Evolutionary conservation across 2,888 invertebrate genomes (phyloP).

Genomic region (Meiosimyza platycephala): DNA sequence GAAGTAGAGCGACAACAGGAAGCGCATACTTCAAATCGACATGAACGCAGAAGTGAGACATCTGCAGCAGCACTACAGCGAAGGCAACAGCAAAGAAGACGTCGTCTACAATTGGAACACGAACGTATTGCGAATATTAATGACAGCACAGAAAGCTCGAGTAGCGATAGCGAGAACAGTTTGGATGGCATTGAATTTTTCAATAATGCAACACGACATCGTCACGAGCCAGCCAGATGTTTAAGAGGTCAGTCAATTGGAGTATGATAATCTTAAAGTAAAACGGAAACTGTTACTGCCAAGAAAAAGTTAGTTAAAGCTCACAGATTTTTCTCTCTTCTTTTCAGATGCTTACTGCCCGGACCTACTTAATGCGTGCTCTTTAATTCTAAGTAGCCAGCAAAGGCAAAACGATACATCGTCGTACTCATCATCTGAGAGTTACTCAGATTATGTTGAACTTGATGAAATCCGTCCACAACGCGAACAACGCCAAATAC

Average conservation of each 20-base stretch:
- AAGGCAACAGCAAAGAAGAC: constrained; percentile 50
- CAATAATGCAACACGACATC: not conserved
- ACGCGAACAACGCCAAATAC: constrained; percentile 25
- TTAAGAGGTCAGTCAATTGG: constrained; percentile 16
- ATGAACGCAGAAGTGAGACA: constrained; percentile 31
- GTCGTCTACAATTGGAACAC: constrained; percentile 51
- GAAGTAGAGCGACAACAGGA: constrained; percentile 2
- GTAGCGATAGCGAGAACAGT: constrained; percentile 34
- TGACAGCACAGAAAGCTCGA: constrained; percentile 40
- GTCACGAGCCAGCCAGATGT: not conserved
- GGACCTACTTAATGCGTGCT: constrained; percentile 64
- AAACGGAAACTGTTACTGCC: not conserved
- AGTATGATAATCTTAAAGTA: not conserved
- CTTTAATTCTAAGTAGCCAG: constrained; percentile 60
- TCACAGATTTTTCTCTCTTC: not conserved
- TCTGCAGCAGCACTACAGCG: constrained; percentile 42
- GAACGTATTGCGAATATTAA: constrained; percentile 33
- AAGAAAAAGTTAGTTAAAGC: no score
- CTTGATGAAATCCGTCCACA: constrained; percentile 54
- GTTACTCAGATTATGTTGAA: constrained; percentile 63
- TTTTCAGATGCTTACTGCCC: constrained; percentile 63
- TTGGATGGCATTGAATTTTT: constrained; percentile 31
- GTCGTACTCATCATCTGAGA: constrained; percentile 38
- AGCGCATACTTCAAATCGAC: constrained; percentile 32
- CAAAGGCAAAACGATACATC: constrained; percentile 44